Conservation (phyloP, 2,113 vertebrate genomes). For the Periophthalmodon schlosseri region DNA sequence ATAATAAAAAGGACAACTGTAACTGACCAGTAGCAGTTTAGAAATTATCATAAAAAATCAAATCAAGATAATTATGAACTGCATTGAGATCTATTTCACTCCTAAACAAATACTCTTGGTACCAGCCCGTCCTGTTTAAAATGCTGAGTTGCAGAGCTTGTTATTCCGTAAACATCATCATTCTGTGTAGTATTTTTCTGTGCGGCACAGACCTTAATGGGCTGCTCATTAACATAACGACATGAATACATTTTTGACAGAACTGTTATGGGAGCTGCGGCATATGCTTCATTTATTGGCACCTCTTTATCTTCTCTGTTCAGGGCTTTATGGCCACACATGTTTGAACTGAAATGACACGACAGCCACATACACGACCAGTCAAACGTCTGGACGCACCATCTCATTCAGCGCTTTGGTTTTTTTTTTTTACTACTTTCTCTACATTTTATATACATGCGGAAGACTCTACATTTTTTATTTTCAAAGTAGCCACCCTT, state of each 20-base stretch:
- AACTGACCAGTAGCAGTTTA: not conserved
- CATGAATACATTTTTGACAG: not conserved
- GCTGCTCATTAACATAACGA: slow-evolving; percentile 1
- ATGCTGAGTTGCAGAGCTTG: not conserved
- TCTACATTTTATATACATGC: too few species aligned
- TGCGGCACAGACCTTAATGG: not conserved
- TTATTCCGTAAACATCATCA: not conserved
- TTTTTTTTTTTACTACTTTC: too few species aligned
- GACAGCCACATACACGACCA: too few species aligned
- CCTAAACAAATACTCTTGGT: not conserved
- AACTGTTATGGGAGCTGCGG: not conserved
- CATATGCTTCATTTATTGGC: slow-evolving; percentile 1
- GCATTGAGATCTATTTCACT: not conserved
- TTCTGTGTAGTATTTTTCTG: slow-evolving; percentile 3
- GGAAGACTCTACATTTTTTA: too few species aligned
- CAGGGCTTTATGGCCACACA: not conserved
- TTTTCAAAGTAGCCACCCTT: too few species aligned
- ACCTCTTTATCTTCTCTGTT: not conserved
- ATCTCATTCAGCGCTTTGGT: too few species aligned
- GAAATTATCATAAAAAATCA: not conserved
- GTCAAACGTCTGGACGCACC: too few species aligned
- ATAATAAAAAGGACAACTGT: not conserved
- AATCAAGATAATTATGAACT: not conserved
- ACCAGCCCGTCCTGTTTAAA: not conserved
- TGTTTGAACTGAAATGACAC: not conserved